Evolutionary conservation across 2,113 vertebrate species (phyloP).

Genomic region (Cygnus atratus): DNA sequence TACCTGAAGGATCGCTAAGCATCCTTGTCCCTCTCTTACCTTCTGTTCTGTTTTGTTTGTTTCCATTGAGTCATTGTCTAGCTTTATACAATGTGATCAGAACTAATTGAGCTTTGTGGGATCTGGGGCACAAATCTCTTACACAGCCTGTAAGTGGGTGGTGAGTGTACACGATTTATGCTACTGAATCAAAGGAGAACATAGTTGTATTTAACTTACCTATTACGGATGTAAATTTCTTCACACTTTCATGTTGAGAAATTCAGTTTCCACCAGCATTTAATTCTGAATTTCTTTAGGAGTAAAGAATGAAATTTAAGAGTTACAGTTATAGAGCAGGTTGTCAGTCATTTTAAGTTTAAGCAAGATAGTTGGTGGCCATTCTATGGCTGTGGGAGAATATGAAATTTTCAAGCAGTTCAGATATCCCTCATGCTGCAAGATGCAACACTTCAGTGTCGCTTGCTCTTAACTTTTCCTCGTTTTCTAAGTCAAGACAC

Average conservation of each 20-base stretch:
- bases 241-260: neutral
- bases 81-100: neutral
- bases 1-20: neutral
- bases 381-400: neutral
- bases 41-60: neutral
- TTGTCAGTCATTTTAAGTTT: neutral
- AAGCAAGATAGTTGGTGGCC: neutral
- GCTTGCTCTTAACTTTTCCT: neutral
- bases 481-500: neutral
- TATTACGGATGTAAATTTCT: neutral
- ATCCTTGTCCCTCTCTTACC: neutral
- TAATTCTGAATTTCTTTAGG: neutral
- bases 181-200: neutral
- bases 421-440: neutral
- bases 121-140: neutral
- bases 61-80: neutral
- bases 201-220: neutral
- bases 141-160: neutral
- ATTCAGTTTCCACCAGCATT: neutral
- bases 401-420: neutral
- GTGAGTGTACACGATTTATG: rapidly evolving
- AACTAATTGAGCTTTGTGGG: neutral
- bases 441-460: neutral
- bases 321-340: neutral
- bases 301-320: neutral